Evolutionary conservation across 1,140 invertebrate genomes (phyloP), one percentile per base, ranked within the genome.

Genomic region (Theocolax elegans): DNA sequence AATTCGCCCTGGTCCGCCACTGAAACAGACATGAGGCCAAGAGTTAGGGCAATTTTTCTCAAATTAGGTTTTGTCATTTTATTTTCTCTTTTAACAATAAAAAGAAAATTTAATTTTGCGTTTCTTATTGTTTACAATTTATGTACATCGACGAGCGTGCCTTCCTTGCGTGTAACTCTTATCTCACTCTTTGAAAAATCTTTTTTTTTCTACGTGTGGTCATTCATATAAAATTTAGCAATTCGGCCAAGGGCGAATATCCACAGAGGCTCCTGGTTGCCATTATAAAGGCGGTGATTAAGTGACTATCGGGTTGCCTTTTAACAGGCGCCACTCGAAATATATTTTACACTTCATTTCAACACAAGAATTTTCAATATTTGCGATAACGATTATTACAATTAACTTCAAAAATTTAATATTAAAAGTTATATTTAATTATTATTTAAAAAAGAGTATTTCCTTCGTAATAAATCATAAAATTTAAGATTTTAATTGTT

Each of bases 1-100:
- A n/a, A 91, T 90, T 93, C 91, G 89, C 88, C 89, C 88, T 90
- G 88, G 89, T 89, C 89, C 89, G 91, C 92, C 91, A 93, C 92
- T 93, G 92, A 87, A 91, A 91, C 87, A 90, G 89, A 89, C 87
- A 90, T 87, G 87, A 87, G 81, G 83, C 86, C 87, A 86, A 87
- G 83, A 84, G 86, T 88, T 88, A 87, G 83, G 79, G 82, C 82
- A 27, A n/a, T 67, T 54, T 59, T 21, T 59, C 10, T 58, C 56
- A 29, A 53, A 54, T 31, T 53, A 67, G 19, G 58, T 67, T 42
- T 25, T 65, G n/a, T n/a, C n/a, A n/a, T n/a, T n/a, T n/a, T n/a
- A 19, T 15, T 40, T 48, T 13, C 31, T 65, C 63, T 53, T 69
- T 25, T 74, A 65, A 44, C n/a, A 42, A 44, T 12, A 17, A 38